A percentile compares a stretch with the other conserved stretches of the same genome.
Evolutionary conservation across 2,888 invertebrate genomes (phyloP).

Genomic region (Philonicus albiceps): DNA sequence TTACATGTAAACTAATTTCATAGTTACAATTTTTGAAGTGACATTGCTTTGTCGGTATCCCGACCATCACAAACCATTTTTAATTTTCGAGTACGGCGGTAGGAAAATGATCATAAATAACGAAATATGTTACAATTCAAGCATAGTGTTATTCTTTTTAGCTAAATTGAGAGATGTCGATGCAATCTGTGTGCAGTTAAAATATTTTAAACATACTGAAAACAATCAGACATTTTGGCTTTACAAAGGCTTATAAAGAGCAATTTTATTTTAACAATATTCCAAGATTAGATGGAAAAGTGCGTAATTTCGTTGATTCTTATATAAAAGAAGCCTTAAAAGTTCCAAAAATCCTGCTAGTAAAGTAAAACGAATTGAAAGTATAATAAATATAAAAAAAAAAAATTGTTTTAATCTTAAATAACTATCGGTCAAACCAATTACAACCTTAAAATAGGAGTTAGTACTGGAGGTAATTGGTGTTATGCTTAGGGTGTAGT

Average conservation of each 20-base stretch:
- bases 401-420: background rate
- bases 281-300: background rate
- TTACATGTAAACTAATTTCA: background rate
- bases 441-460: slow-evolving; percentile 1
- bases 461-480: background rate
- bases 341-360: slow-evolving; percentile 29
- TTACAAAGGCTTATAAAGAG: background rate
- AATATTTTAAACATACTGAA: background rate
- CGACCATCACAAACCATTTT: too few species aligned
- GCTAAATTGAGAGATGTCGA: background rate
- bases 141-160: too few species aligned
- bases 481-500: background rate
- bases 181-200: background rate
- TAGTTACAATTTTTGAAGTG: too few species aligned
- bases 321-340: background rate
- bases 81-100: background rate
- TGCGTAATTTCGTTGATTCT: background rate
- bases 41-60: too few species aligned
- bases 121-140: background rate
- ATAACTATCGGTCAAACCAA: background rate
- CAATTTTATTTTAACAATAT: background rate
- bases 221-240: background rate
- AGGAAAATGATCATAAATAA: too few species aligned
- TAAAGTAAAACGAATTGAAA: slow-evolving; percentile 5
- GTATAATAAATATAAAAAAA: background rate